Base-by-base conservation (phyloP, 1,140 invertebrate genomes). In the Conus betulinus region DNA sequence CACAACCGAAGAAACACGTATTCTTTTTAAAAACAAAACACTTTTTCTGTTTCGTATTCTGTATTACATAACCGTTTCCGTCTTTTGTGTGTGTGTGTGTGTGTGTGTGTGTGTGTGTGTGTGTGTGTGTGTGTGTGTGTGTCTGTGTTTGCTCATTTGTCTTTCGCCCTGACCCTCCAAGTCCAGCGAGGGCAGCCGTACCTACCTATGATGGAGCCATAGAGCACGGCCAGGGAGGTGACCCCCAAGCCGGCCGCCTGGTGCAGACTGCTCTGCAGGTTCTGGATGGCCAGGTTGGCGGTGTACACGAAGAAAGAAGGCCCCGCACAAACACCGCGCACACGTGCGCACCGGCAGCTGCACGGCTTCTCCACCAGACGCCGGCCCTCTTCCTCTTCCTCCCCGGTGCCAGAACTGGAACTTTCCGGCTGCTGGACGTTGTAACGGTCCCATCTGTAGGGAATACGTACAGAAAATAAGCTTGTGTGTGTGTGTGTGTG, bases 241-340 rank as follows among this genome's bases (percentile, higher is more conserved):
- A 91, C 78, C 60, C 91, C 91, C 13, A 92, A 90, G 23, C 87
- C 90, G 2, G 67, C 90, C 57, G 88, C 90, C 76, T 93, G 90
- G 87, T 94, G 93, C 7, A 94, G 85, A 81, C 94, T 94, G 86
- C 93, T 94, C 89, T 94, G 94, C 10, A 94, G 91, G 85, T 93
- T 94, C 81, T 93, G 92, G 67, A 94, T 90, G 13, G 93, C 90
- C 5, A 93, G 82, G 87, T 93, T 94, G 39, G 94, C 89, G 13
- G 92, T 93, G 89, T 93, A 94, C 1, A 93, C 90, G n/a, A 90
- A 85, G 3, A 88, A n/a, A 85, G 87, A 93, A 92, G 17, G 90
- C 85, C 27, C 90, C n/a, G 2, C 91, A 93, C 8, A 93, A n/a
- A 79, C 13, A 92, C 91, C 82, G 87, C 82, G 86, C 83, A 91